Base-by-base conservation (phyloP, 2,797 vertebrate species). In the Meda fulgida region DNA sequence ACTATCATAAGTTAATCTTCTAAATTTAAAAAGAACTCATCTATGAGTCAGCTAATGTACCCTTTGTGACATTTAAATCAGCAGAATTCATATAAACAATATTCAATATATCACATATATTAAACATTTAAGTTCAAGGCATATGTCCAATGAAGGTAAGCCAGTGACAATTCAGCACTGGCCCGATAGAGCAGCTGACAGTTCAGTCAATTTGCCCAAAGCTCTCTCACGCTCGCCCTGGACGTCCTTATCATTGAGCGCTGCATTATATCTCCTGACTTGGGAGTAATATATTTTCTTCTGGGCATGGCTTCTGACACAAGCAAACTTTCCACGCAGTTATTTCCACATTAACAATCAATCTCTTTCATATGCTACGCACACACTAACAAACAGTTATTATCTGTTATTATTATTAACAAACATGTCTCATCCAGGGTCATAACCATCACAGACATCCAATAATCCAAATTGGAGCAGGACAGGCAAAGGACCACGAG, bases 241-340 rank as follows among this genome's bases (percentile, higher is more conserved):
- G 11, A 23, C 23, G 1, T 63, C 38, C 36, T 63, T 78, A 63
- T 78, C 76, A 78, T 3, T 26, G 76, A 26, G 76, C 0, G 7
- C 34, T 78, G 36, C 76, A 40, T 60, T 78, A 77, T 78, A 63
- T 78, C 23, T 60, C n/a, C 8, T 78, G 16, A 29, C 14, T 63
- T 43, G 16, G 1, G 23, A 29, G 53, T 38, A 43, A 43, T 63
- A 78, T 11, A 63, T 78, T 78, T 78, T 63, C n/a, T 21, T 63
- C 8, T 40, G 23, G 36, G 23, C 34, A 77, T 58, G 51, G 51
- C 51, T 77, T 77, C 23, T 78, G 53, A 63, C 55, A 78, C 14
- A 78, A 63, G n/a, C 36, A 78, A 78, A 78, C 36, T 43, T 63
- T 63, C 14, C 16, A 1, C 40, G n/a, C 16, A 43, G 55, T 29